These are phyloP conservation scores for Benthosema pterotum DNA, from an alignment of 2,797 vertebrate genomes.

Conservation along the genomic window DNA sequence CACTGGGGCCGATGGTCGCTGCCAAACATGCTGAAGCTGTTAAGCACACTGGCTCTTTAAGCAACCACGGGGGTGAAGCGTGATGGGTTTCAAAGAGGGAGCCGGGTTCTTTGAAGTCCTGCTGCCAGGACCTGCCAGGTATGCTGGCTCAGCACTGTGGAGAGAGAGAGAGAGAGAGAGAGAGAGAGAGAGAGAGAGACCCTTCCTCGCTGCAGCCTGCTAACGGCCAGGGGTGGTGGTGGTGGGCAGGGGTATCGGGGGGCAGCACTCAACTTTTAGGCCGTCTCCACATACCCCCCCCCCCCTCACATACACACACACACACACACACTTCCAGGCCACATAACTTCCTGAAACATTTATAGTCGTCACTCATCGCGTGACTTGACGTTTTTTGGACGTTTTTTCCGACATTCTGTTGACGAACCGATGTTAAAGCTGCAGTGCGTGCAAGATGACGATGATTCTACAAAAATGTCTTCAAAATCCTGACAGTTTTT, in stretches of 20 bases:
- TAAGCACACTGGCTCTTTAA: constrained; percentile 85
- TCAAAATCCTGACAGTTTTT: no score
- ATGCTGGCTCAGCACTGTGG: constrained; percentile 85
- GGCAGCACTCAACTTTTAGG: neutral
- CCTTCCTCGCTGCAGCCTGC: constrained; percentile 44
- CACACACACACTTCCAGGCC: no score
- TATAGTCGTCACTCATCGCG: constrained; percentile 29
- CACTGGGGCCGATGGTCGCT: constrained; percentile 66
- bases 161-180: no score
- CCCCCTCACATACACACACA: no score
- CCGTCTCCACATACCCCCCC: constrained; percentile 19
- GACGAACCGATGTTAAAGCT: constrained; percentile 7
- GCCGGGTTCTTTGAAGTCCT: constrained; percentile 88
- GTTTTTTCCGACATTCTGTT: constrained; percentile 12
- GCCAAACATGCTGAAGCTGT: constrained; percentile 94
- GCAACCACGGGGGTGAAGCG: constrained; percentile 87
- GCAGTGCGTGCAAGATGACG: constrained; percentile 26
- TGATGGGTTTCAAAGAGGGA: constrained; percentile 88
- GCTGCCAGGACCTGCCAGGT: constrained; percentile 90
- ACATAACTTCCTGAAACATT: constrained; percentile 30
- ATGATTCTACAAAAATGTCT: no score
- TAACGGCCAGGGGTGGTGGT: constrained; percentile 13
- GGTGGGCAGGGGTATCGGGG: neutral
- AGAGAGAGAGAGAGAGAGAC: no score
- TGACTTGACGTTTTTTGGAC: constrained; percentile 17